These are phyloP conservation scores for Rhynchonycteris naso DNA, from an alignment of 2,797 vertebrate genomes.

Conservation along the genomic window DNA sequence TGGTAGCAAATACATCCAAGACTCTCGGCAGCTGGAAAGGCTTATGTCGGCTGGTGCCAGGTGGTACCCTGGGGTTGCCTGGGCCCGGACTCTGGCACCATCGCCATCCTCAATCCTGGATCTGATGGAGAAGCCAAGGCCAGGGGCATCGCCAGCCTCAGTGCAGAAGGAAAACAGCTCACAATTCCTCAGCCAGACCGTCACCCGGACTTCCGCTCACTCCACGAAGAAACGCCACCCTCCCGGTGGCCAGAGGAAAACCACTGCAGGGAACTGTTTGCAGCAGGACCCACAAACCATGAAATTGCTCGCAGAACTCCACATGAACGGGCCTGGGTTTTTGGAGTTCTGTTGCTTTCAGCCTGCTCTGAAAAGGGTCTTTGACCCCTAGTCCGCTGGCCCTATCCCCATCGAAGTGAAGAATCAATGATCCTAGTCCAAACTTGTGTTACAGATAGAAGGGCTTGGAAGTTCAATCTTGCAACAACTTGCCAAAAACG, in stretches of 20 bases:
- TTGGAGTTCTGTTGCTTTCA: not conserved
- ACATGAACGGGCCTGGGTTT: not conserved
- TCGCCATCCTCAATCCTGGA: not conserved
- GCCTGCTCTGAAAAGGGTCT: not conserved
- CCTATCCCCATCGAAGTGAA: not conserved
- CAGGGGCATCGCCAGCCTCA: not conserved
- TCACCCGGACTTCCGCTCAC: not conserved
- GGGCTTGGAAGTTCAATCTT: slow-evolving; percentile 48
- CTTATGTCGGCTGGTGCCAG: not conserved
- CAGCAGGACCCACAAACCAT: not conserved
- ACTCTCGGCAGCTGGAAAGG: not conserved
- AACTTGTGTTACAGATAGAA: slow-evolving; percentile 64
- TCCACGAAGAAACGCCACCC: not conserved
- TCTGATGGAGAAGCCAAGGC: not conserved
- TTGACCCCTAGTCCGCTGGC: not conserved
- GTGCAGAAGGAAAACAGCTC: not conserved
- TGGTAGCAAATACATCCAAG: not conserved
- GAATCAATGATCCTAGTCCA: slow-evolving; percentile 10
- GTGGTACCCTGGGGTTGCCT: not conserved
- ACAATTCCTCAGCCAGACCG: not conserved
- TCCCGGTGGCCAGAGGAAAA: not conserved
- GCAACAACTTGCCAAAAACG: slow-evolving; percentile 64
- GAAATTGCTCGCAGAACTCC: not conserved
- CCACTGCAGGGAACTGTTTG: not conserved
- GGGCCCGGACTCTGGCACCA: not conserved